phyloP scores from a whole-genome alignment of 1,140 invertebrate genomes.

The Matsumurasca onukii region DNA sequence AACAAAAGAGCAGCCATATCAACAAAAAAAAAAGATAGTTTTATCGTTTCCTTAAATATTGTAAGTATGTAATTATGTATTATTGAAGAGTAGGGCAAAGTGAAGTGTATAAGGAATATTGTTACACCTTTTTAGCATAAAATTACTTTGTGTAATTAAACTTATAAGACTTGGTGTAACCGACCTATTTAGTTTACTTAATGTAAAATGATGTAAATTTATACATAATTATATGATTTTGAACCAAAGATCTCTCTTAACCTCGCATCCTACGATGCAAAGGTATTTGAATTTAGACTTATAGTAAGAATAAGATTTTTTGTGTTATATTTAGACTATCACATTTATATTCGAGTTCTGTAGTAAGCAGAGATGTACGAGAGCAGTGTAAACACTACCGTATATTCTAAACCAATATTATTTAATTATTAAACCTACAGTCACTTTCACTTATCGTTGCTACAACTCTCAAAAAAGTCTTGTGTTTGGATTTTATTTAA shows the following conservation, averaged over 20 bases:
- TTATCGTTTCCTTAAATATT: constrained; percentile 7
- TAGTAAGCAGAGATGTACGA: no score
- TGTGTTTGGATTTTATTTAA: no score
- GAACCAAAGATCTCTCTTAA: constrained; percentile 22
- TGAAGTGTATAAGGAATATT: constrained; percentile 8
- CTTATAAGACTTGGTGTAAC: constrained; percentile 20
- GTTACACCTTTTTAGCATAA: neutral
- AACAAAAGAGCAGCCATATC: constrained; percentile 26
- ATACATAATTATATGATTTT: neutral
- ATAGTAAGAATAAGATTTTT: constrained; percentile 14
- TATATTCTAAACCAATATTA: no score
- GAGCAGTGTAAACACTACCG: no score
- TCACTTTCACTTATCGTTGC: no score
- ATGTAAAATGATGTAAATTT: constrained; percentile 20
- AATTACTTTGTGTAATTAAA: neutral
- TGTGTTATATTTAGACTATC: constrained; percentile 7
- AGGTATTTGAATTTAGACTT: constrained; percentile 15
- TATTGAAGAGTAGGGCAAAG: constrained; percentile 3
- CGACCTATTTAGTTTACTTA: neutral
- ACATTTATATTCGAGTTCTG: neutral
- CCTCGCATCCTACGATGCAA: neutral
- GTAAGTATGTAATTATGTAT: constrained; percentile 22
- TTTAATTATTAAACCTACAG: no score
- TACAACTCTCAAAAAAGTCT: no score
- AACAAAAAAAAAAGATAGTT: constrained; percentile 18